Evolutionary conservation across 2,797 vertebrate species (phyloP).

Genomic region (Sebastiscus albofasciatus): DNA sequence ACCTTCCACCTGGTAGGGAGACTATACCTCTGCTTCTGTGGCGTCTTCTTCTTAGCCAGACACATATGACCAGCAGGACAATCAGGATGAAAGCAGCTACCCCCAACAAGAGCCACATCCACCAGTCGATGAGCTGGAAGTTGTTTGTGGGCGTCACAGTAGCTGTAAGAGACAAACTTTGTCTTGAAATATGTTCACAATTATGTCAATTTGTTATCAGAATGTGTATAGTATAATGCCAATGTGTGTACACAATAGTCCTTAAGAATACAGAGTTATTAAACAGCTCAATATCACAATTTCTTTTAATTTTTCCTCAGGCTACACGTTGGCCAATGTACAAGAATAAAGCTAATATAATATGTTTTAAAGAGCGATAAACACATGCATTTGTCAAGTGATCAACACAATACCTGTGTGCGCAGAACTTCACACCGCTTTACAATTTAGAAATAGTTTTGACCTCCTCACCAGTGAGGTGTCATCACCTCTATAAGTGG

Average conservation of each 20-base stretch:
- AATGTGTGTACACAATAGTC: neutral
- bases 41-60: conserved; percentile 11
- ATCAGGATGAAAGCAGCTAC: conserved; percentile 24
- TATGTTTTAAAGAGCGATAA: neutral
- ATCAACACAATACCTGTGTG: neutral
- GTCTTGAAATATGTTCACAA: neutral
- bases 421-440: neutral
- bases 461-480: neutral
- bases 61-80: conserved; percentile 29
- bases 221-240: neutral
- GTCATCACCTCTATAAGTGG: neutral
- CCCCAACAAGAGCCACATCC: conserved; percentile 44
- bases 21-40: conserved; percentile 53
- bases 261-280: neutral
- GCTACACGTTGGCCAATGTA: neutral
- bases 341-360: neutral
- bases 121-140: fast-evolving
- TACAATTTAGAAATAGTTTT: neutral
- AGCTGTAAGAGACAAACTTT: conserved; percentile 30
- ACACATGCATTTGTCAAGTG: neutral
- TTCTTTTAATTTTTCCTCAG: neutral
- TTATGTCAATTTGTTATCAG: neutral
- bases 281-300: neutral
- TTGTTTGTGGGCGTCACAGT: neutral
- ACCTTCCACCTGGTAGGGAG: neutral